phyloP scores from a whole-genome alignment of 2,113 vertebrate genomes.

The Plecotus auritus region DNA sequence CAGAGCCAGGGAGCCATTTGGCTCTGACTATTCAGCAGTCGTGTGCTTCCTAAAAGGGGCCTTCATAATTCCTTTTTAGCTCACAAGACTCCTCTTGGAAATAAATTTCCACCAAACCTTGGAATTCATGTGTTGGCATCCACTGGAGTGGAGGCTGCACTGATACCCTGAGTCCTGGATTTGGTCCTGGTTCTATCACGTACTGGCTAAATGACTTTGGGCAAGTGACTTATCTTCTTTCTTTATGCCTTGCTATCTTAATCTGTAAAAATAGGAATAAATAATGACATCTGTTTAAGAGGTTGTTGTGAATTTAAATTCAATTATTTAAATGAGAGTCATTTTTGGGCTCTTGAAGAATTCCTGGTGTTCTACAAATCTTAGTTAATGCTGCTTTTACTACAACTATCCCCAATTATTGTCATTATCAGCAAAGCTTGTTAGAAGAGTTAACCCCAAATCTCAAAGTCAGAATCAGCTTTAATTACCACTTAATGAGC shows the following conservation, averaged over 20 bases:
- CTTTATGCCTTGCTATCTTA: constrained; percentile 23
- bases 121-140: background rate
- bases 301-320: constrained; percentile 49
- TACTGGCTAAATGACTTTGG: background rate
- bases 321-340: constrained; percentile 37
- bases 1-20: background rate
- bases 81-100: background rate
- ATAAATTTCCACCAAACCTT: background rate
- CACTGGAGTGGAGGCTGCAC: background rate
- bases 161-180: background rate
- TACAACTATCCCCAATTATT: background rate
- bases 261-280: constrained; percentile 28
- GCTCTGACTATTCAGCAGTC: background rate
- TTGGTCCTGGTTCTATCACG: background rate
- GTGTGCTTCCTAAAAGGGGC: background rate
- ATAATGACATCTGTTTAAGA: constrained; percentile 34
- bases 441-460: background rate
- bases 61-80: background rate
- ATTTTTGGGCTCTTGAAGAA: constrained; percentile 6
- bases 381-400: background rate
- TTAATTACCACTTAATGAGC: background rate
- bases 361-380: background rate
- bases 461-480: background rate
- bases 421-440: background rate
- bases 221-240: background rate